These are phyloP conservation scores for Koerneria pararmatus DNA, from an alignment of 2,888 invertebrate species.

Conservation along the genomic window DNA sequence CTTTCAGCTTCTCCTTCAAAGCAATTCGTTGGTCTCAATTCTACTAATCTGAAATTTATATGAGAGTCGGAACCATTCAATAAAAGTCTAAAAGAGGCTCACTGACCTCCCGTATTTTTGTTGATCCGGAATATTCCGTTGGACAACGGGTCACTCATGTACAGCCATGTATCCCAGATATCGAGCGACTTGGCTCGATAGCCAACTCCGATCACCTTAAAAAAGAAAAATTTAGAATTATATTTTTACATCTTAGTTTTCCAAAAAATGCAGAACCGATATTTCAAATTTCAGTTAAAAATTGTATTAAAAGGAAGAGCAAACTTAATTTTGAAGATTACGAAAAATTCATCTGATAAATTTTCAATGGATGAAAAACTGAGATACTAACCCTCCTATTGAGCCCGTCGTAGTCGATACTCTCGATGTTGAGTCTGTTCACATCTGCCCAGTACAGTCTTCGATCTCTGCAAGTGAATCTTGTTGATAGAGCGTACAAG, in stretches of 20 bases:
- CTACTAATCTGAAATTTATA: not conserved
- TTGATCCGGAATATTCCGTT: conserved; percentile 88
- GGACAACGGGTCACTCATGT: conserved; percentile 57
- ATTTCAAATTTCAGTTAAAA: too few species aligned
- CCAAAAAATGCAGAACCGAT: not conserved
- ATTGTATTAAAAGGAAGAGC: too few species aligned
- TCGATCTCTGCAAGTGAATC: conserved; percentile 69
- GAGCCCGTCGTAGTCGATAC: conserved; percentile 80
- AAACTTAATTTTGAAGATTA: too few species aligned
- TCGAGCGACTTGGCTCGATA: conserved; percentile 57
- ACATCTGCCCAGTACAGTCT: conserved; percentile 90
- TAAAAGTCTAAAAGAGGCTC: conserved; percentile 62
- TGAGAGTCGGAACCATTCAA: not conserved
- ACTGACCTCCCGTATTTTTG: conserved; percentile 85
- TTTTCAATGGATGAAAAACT: not conserved
- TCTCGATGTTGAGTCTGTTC: conserved; percentile 79
- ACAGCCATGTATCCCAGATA: conserved; percentile 57
- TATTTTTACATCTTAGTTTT: not conserved
- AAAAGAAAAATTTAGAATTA: not conserved
- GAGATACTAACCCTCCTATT: conserved; percentile 65
- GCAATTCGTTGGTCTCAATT: not conserved
- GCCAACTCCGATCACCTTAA: conserved; percentile 41
- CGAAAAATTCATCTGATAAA: too few species aligned
- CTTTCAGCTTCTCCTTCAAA: conserved; percentile 66
- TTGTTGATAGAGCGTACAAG: not conserved